Percentiles rank a stretch among this genome's conserved stretches.
Conservation (phyloP, 2,113 vertebrate species). For the Cavia aperea region DNA sequence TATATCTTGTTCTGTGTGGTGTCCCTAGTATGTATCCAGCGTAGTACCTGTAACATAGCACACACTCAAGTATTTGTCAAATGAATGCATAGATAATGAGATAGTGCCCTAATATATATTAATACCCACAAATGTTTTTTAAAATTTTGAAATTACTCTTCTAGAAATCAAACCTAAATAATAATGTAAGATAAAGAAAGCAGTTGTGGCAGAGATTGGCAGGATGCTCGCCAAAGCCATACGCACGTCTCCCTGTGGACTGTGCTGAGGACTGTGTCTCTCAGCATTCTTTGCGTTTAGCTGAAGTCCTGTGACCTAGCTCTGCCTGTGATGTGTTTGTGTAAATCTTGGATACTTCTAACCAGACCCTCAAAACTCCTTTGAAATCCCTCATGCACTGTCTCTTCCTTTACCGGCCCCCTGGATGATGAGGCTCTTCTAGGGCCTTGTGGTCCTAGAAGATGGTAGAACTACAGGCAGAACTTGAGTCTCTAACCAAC, state of each 20-base stretch:
- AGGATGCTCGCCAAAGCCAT: neutral
- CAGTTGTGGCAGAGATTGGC: neutral
- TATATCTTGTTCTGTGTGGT: neutral
- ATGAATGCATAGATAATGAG: neutral
- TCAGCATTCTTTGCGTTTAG: neutral
- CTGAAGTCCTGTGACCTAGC: neutral
- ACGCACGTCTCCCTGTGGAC: neutral
- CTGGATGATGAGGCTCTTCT: neutral
- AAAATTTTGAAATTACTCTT: slow-evolving; percentile 36
- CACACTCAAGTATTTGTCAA: neutral
- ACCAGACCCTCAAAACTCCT: neutral
- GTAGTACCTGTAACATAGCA: neutral
- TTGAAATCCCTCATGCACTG: neutral
- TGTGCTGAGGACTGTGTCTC: neutral
- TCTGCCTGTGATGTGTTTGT: neutral
- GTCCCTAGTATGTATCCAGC: neutral
- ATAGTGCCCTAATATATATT: neutral
- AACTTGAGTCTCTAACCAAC: neutral
- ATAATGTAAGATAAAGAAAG: neutral
- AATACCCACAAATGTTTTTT: neutral
- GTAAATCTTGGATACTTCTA: neutral
- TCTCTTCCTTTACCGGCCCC: neutral
- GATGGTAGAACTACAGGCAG: neutral
- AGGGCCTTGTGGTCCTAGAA: neutral
- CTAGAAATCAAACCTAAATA: slow-evolving; percentile 1